Conservation (phyloP, 53 echinoderm and acorn worm species). For the Antedon mediterranea region DNA sequence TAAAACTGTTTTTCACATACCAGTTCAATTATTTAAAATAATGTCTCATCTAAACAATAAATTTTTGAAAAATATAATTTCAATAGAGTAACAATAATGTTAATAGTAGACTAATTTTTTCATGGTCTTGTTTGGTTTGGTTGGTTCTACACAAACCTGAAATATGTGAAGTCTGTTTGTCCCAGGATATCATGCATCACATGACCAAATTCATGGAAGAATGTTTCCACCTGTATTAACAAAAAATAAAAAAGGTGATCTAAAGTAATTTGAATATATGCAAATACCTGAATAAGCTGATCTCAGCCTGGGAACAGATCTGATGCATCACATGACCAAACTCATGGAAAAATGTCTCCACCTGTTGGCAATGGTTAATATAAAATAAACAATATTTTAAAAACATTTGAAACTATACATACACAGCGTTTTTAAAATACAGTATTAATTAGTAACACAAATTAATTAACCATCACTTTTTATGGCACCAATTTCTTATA, state of each 20-base stretch:
- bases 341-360: constrained; percentile 96
- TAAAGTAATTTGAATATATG: background rate
- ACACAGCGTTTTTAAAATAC: background rate
- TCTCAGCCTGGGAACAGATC: constrained; percentile 69
- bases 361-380: constrained; percentile 24
- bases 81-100: too few species aligned
- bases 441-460: too few species aligned
- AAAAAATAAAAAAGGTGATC: constrained; percentile 14
- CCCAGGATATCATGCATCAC: constrained; percentile 92
- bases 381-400: constrained; percentile 2
- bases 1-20: too few species aligned
- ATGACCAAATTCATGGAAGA: constrained; percentile 84
- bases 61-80: too few species aligned
- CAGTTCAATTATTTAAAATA: too few species aligned
- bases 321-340: constrained; percentile 99
- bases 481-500: too few species aligned
- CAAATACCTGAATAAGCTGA: constrained; percentile 85
- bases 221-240: constrained; percentile 48
- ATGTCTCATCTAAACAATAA: too few species aligned
- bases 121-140: too few species aligned
- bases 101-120: too few species aligned
- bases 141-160: constrained; percentile 53
- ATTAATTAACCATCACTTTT: too few species aligned
- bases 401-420: constrained; percentile 6
- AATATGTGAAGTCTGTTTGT: constrained; percentile 59